Conservation (phyloP, 2,113 vertebrate genomes). For the Irena cyanogastra region DNA sequence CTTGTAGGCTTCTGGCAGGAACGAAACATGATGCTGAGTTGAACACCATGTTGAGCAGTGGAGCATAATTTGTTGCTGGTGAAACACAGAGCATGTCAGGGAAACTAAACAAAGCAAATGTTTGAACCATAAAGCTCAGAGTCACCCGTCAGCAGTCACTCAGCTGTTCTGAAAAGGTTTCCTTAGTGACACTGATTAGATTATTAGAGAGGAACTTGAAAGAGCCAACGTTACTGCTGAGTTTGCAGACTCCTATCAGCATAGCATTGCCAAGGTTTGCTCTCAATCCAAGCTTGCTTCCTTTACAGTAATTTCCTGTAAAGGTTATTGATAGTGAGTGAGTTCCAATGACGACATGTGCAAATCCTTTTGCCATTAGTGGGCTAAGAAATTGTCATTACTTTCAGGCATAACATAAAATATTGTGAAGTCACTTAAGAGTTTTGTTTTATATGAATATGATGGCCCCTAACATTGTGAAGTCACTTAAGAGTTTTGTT, state of each 20-base stretch:
- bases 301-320: neutral
- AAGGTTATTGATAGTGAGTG: neutral
- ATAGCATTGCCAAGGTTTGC: neutral
- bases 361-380: neutral
- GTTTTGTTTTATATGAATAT: neutral
- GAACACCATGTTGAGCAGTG: neutral
- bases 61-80: neutral
- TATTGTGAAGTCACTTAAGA: neutral
- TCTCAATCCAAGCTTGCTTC: neutral
- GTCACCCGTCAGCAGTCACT: neutral
- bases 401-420: neutral
- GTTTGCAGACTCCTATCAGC: neutral
- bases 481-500: neutral
- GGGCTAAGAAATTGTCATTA: neutral
- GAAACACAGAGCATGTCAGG: neutral
- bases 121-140: neutral
- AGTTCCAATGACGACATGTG: neutral
- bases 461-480: neutral
- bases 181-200: neutral
- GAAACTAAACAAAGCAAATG: neutral
- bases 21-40: neutral
- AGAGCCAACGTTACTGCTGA: neutral
- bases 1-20: neutral
- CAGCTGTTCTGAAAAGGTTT: neutral
- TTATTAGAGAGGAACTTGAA: neutral